A percentile compares a stretch with the other conserved stretches of the same genome.
These are phyloP conservation scores for Vicugna pacos DNA, from an alignment of 2,113 vertebrate genomes.

Conservation along the genomic window DNA sequence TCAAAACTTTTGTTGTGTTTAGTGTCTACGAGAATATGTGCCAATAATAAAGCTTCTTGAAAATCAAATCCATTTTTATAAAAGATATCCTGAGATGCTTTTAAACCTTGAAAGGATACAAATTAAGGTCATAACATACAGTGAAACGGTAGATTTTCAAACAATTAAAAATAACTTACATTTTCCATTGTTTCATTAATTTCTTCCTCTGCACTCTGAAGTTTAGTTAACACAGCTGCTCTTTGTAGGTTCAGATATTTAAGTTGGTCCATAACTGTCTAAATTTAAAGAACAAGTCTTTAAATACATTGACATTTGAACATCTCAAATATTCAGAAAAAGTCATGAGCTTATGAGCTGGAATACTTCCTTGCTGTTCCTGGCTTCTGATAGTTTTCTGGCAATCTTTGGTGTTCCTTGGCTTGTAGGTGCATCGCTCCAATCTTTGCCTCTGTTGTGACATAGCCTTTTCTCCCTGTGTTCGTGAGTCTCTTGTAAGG, in stretches of 20 bases:
- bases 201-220: slow-evolving; percentile 89
- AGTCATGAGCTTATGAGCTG: background rate
- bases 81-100: slow-evolving; percentile 12
- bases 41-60: background rate
- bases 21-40: background rate
- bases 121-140: background rate
- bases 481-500: background rate
- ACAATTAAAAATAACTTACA: slow-evolving; percentile 84
- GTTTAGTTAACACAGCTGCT: slow-evolving; percentile 88
- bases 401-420: background rate
- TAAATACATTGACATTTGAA: slow-evolving; percentile 52
- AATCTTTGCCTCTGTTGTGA: background rate
- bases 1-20: background rate
- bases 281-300: slow-evolving; percentile 73
- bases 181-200: slow-evolving; percentile 83
- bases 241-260: slow-evolving; percentile 89
- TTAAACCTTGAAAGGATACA: background rate
- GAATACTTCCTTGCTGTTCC: background rate
- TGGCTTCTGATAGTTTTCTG: background rate
- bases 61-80: slow-evolving; percentile 13
- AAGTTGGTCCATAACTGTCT: slow-evolving; percentile 91
- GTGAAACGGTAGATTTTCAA: background rate
- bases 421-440: background rate
- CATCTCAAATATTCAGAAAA: background rate
- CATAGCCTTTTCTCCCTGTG: background rate